Base-by-base conservation (phyloP, 2,888 invertebrate genomes). In the Meiosimyza platycephala region DNA sequence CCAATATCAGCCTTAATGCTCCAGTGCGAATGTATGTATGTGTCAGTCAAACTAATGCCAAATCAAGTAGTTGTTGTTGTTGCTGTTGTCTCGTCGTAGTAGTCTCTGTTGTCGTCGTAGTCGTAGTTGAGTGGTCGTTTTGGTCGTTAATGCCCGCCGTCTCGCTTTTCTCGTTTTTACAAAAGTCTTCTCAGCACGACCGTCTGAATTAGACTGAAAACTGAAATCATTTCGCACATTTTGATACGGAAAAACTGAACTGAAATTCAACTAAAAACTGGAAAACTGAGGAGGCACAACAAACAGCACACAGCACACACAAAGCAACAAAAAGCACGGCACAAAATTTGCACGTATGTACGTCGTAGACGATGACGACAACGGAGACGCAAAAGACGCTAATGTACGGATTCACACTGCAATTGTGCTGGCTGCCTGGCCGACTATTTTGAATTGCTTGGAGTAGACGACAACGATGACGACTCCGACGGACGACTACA, bases 141-240 rank as follows among this genome's bases (percentile, higher is more conserved):
- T 54, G 59, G 71, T 70, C 54, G 66, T 60, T 51, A 15, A 57
- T 71, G 47, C 47, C 18, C 3, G 63, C 52, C 51, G 51, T 66
- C 71, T 70, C 72, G 70, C 63, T 55, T 60, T 71, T 70, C 50
- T 73, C 76, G 68, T 79, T 74, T 75, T 75, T 75, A 76, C 82
- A 84, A 86, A 85, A 85, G 86, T 85, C 85, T 86, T 86, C 85
- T 85, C 85, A 85, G 86, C 85, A 85, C 85, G 86, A 86, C 85
- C 83, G 85, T 86, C 85, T 85, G 85, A 85, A 85, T 85, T 85
- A 86, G 85, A 85, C 85, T 85, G 86, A 85, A 85, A 85, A 85
- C 85, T 86, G 86, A 85, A 85, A 85, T 83, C 83, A 85, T 85
- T 85, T 86, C 85, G 85, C 85, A 85, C 86, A 85, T 85, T 85